Base-by-base conservation (phyloP, 2,113 vertebrate species). In the Peromyscus polionotus region DNA sequence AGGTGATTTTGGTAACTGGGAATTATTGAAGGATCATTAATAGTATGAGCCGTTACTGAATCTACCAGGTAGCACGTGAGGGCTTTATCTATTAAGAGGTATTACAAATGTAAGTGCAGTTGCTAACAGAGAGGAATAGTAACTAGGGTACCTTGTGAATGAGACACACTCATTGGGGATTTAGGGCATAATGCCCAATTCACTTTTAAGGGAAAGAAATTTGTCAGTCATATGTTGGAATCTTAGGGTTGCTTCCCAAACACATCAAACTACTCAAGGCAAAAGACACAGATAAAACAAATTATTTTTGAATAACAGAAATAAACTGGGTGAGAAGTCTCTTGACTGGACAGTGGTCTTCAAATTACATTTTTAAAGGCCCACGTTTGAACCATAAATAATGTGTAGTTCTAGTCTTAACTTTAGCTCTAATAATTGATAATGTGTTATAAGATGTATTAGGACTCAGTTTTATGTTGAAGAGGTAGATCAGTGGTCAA, bases 1-100 rank as follows among this genome's bases (percentile, higher is more conserved):
- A 80, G 81, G 72, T 94, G 72, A 79, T 73, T 93, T 88, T 73
- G 86, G 83, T 94, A 95, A 95, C 65, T 95, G 42, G 31, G 61
- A 94, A 94, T 94, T 86, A 75, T 93, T 79, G 42, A 91, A 91
- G 72, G 45, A 51, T 7, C 80, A n/a, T 79, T 91, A 91, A 93
- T 91, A n/a, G 63, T 36, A 24, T 9, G 95, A 83, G 28, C 14
- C 17, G 67, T 87, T 93, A 22, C n/a, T 7, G 22, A 79, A 20
- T 63, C 17, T 45, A 0, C 73, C n/a, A 65, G 67, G 73, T 91
- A 9, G 92, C 45, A 91, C 0, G 11, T 13, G 39, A 26, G 6
- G 13, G 12, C 12, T 76, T 77, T 3, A 28, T 76, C 68, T 68
- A 7, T 76, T 88, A 86, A 45, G 5, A 36, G 12, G n/a, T 54